phyloP scores from a whole-genome alignment of 2,797 vertebrate genomes.

The Clarias platycephalus region DNA sequence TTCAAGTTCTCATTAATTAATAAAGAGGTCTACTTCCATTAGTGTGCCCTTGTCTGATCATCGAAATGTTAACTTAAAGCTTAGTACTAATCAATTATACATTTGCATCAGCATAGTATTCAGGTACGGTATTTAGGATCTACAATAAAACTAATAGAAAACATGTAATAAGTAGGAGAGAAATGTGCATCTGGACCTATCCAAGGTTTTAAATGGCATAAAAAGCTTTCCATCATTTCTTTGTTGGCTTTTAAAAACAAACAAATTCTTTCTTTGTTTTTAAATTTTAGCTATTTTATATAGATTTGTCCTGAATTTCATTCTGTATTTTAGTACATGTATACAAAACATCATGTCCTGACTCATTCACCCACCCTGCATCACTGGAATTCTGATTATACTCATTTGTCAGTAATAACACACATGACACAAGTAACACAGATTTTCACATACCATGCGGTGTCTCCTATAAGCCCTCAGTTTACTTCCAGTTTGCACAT shows the following conservation, averaged over 20 bases:
- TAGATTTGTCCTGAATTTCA: too few species aligned
- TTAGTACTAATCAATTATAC: not conserved
- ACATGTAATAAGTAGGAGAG: not conserved
- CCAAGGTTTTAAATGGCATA: not conserved
- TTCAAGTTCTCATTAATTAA: constrained; percentile 6
- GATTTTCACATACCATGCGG: not conserved
- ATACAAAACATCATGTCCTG: not conserved
- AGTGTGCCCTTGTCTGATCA: not conserved
- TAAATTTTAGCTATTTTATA: too few species aligned
- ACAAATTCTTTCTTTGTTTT: not conserved
- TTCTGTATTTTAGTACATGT: too few species aligned
- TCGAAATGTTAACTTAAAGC: not conserved
- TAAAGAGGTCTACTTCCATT: constrained; percentile 12
- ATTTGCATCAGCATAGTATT: constrained; percentile 11
- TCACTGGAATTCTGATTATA: not conserved
- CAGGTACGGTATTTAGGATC: not conserved
- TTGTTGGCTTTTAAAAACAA: not conserved
- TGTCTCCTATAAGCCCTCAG: not conserved
- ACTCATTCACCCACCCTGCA: not conserved
- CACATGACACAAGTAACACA: not conserved
- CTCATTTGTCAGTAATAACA: not conserved
- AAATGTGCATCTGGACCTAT: not conserved
- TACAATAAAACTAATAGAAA: not conserved
- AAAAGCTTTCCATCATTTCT: not conserved
- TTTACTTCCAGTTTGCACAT: constrained; percentile 12